Conservation (phyloP, 2,113 vertebrate genomes). For the Myrmecophaga tridactyla region DNA sequence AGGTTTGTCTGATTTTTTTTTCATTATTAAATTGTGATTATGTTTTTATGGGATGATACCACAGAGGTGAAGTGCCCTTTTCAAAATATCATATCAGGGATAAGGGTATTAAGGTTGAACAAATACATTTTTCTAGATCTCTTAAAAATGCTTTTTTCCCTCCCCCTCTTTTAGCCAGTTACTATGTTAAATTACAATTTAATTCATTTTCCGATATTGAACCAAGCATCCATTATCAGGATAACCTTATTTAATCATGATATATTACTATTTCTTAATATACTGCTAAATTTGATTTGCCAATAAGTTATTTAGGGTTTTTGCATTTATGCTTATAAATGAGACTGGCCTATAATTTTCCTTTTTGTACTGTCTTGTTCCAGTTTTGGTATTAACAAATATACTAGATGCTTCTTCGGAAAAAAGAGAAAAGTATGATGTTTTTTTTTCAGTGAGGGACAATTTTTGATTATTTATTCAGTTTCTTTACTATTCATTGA, state of each 20-base stretch:
- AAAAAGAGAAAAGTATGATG: not conserved
- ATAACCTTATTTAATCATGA: not conserved
- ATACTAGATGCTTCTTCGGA: not conserved
- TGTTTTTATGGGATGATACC: not conserved
- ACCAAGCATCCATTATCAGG: not conserved
- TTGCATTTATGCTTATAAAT: not conserved
- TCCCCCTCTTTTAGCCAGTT: not conserved
- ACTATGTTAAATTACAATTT: not conserved
- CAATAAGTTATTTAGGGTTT: not conserved
- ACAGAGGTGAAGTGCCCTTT: not conserved
- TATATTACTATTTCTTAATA: not conserved
- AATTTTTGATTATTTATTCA: not conserved
- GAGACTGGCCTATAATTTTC: not conserved
- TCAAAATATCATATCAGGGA: not conserved
- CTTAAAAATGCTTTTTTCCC: not conserved
- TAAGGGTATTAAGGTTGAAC: not conserved
- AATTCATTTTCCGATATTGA: not conserved
- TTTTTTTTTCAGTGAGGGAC: not conserved
- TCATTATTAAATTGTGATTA: not conserved
- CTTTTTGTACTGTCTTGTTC: not conserved
- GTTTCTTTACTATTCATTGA: not conserved
- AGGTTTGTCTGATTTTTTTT: not conserved
- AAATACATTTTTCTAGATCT: not conserved
- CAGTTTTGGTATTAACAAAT: not conserved
- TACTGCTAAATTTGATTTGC: not conserved